Conservation (phyloP, 2,888 invertebrate species). For the Spicauda simplicius region DNA sequence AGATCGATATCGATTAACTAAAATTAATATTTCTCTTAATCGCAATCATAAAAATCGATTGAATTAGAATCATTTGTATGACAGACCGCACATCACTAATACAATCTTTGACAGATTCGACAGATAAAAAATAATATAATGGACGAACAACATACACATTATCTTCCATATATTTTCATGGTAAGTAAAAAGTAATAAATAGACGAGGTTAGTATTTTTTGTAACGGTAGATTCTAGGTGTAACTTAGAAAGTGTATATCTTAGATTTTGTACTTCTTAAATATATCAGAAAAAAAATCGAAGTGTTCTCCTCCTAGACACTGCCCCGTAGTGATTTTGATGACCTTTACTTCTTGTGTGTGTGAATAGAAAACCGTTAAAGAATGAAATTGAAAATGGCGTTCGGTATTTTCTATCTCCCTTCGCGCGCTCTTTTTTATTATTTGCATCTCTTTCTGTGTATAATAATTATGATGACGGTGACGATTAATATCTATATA, state of each 20-base stretch:
- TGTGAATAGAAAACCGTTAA: slow-evolving; percentile 2
- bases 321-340: slow-evolving; percentile 48
- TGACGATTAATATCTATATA: no score
- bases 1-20: no score
- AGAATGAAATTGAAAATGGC: slow-evolving; percentile 20
- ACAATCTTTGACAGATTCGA: no score
- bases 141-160: no score
- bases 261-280: slow-evolving; percentile 52
- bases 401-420: neutral
- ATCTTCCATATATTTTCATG: neutral
- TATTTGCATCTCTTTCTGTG: neutral
- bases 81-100: no score
- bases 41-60: no score
- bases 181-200: slow-evolving; percentile 1
- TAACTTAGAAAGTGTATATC: slow-evolving; percentile 31
- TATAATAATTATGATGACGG: neutral
- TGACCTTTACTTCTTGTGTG: slow-evolving; percentile 19
- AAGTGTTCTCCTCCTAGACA: slow-evolving; percentile 56
- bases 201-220: slow-evolving; percentile 5
- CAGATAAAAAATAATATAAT: no score
- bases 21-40: no score
- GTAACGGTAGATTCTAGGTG: slow-evolving; percentile 28
- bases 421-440: neutral
- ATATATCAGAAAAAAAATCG: slow-evolving; percentile 39
- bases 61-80: no score